These are phyloP conservation scores for Galagoides demidoff DNA, from an alignment of 2,797 vertebrate genomes.

Conservation along the genomic window DNA sequence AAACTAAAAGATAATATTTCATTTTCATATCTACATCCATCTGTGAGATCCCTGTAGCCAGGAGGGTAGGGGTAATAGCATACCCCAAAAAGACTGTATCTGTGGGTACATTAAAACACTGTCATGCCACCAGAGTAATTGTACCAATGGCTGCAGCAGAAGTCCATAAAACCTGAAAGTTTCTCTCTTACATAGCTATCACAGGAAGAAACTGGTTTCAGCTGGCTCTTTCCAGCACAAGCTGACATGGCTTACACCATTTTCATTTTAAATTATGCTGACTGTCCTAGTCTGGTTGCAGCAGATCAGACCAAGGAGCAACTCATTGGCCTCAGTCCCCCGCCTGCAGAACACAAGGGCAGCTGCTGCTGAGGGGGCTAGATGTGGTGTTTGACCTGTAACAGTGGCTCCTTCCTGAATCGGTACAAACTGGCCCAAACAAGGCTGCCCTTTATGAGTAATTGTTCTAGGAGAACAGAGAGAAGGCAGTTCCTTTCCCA, in stretches of 20 bases:
- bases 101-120: conserved; percentile 14
- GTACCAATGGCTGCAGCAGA: not conserved
- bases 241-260: not conserved
- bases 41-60: not conserved
- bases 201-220: not conserved
- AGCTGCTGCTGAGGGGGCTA: not conserved
- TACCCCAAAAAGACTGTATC: not conserved
- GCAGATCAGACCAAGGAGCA: not conserved
- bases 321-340: not conserved
- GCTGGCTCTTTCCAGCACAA: not conserved
- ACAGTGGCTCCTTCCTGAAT: not conserved
- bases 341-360: not conserved
- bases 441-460: not conserved
- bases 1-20: conserved; percentile 31
- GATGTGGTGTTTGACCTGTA: not conserved
- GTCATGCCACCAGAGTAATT: conserved; percentile 8
- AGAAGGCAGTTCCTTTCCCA: not conserved
- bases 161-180: conserved; percentile 38
- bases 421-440: not conserved
- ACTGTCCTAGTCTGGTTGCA: not conserved
- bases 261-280: conserved; percentile 31
- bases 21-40: conserved; percentile 54
- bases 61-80: not conserved
- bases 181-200: conserved; percentile 14
- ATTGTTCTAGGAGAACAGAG: not conserved